Percentiles rank a stretch among this genome's conserved stretches.
phyloP scores from a whole-genome alignment of 2,797 vertebrate species.

The Pangasius krempfi region DNA sequence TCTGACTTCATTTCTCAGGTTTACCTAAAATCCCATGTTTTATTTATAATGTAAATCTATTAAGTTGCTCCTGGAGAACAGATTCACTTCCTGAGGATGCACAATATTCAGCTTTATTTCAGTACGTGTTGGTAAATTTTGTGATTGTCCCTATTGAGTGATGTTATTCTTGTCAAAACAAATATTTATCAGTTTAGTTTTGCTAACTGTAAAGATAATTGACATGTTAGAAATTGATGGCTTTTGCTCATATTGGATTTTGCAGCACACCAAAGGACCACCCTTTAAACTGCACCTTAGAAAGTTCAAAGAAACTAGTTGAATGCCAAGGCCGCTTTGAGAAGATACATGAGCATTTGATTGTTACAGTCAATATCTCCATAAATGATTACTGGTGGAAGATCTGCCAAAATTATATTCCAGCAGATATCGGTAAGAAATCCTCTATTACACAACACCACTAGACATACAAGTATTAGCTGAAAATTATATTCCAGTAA shows the following conservation, averaged over 20 bases:
- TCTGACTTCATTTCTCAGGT: constrained; percentile 12
- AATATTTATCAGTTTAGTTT: neutral
- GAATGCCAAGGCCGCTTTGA: neutral
- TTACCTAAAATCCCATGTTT: neutral
- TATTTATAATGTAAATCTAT: neutral
- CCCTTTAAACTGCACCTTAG: neutral
- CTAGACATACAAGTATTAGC: neutral
- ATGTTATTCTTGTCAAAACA: neutral
- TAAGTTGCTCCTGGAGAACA: constrained; percentile 39
- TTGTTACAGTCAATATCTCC: constrained; percentile 3
- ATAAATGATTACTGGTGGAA: neutral
- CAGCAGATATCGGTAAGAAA: neutral
- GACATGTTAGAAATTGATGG: neutral
- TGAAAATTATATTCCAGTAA: neutral
- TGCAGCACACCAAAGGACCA: accelerated
- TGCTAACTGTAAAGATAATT: neutral
- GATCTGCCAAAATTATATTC: accelerated
- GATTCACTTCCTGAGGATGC: constrained; percentile 5
- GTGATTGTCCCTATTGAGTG: neutral
- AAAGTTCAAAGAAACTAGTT: constrained; percentile 3
- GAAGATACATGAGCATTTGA: accelerated
- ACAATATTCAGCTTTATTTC: constrained; percentile 3
- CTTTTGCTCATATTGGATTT: neutral
- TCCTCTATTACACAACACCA: neutral
- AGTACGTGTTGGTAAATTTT: constrained; percentile 33